These are phyloP conservation scores for Remorina albescens DNA, from an alignment of 2,797 vertebrate genomes.

Conservation along the genomic window DNA sequence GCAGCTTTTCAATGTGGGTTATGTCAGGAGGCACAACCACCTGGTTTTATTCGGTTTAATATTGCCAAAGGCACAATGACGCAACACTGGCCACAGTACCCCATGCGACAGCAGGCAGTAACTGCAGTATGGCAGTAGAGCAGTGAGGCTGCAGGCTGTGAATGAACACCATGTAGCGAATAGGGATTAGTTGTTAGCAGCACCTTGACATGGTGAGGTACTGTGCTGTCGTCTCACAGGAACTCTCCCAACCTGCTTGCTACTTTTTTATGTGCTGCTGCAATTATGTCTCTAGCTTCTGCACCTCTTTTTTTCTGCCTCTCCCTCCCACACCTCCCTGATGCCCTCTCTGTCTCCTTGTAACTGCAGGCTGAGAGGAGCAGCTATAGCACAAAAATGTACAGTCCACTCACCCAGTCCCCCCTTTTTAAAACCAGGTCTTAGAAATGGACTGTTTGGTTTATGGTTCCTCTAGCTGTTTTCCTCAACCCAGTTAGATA, in stretches of 20 bases:
- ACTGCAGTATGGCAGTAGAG: constrained; percentile 57
- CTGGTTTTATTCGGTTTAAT: constrained; percentile 17
- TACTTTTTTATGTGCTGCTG: constrained; percentile 65
- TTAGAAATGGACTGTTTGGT: neutral
- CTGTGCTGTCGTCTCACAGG: constrained; percentile 61
- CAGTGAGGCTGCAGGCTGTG: constrained; percentile 54
- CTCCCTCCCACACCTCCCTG: constrained; percentile 17
- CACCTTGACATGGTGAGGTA: constrained; percentile 51
- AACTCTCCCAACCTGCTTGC: constrained; percentile 36
- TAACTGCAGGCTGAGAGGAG: constrained; percentile 73
- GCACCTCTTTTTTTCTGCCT: constrained; percentile 40
- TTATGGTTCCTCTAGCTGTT: constrained; percentile 10
- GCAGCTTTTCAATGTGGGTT: constrained; percentile 5
- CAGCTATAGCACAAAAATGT: constrained; percentile 75
- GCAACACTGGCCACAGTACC: constrained; percentile 31
- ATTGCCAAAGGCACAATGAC: constrained; percentile 36
- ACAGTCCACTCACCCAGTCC: constrained; percentile 28
- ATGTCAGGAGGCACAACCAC: constrained; percentile 20
- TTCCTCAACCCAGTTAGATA: constrained; percentile 1
- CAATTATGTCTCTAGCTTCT: constrained; percentile 68
- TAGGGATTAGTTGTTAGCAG: constrained; percentile 46
- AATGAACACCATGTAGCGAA: constrained; percentile 48
- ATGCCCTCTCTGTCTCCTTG: constrained; percentile 82
- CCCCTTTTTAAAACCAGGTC: constrained; percentile 4
- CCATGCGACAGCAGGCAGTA: constrained; percentile 36